A percentile compares a stretch with the other conserved stretches of the same genome.
phyloP scores from a whole-genome alignment of 2,797 vertebrate species.

The Coregonus suidteri region DNA sequence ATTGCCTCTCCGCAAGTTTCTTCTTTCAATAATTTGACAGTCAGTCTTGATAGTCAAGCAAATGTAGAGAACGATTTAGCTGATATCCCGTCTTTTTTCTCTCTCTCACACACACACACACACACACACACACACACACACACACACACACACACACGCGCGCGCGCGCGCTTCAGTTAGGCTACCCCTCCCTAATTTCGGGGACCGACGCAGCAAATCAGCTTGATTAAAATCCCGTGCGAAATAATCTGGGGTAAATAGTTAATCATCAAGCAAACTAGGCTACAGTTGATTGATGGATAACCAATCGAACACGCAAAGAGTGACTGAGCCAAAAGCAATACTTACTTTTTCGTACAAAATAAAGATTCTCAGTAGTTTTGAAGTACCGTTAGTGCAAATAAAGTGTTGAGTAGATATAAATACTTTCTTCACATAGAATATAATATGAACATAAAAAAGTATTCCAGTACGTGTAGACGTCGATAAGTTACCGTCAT shows the following conservation, averaged over 20 bases:
- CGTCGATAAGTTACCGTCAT: conserved; percentile 61
- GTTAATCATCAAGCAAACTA: conserved; percentile 17
- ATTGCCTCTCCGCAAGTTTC: not conserved
- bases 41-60: not conserved
- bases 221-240: conserved; percentile 51
- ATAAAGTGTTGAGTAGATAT: conserved; percentile 65
- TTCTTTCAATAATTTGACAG: not conserved
- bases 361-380: conserved; percentile 77
- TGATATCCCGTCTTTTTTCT: conserved; percentile 5
- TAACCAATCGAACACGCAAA: not conserved
- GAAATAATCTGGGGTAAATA: conserved; percentile 30
- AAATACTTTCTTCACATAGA: conserved; percentile 78
- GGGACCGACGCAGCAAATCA: conserved; percentile 77
- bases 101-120: not conserved
- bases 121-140: too few species aligned
- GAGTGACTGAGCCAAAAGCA: not conserved
- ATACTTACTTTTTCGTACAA: conserved; percentile 77
- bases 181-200: conserved; percentile 67
- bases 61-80: not conserved
- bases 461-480: conserved; percentile 77
- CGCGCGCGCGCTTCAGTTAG: conserved; percentile 1
- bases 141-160: too few species aligned
- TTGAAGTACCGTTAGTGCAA: conserved; percentile 80
- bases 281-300: not conserved
- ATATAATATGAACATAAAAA: conserved; percentile 72